phyloP scores from a whole-genome alignment of 2,888 invertebrate genomes.

The Tuta absoluta region DNA sequence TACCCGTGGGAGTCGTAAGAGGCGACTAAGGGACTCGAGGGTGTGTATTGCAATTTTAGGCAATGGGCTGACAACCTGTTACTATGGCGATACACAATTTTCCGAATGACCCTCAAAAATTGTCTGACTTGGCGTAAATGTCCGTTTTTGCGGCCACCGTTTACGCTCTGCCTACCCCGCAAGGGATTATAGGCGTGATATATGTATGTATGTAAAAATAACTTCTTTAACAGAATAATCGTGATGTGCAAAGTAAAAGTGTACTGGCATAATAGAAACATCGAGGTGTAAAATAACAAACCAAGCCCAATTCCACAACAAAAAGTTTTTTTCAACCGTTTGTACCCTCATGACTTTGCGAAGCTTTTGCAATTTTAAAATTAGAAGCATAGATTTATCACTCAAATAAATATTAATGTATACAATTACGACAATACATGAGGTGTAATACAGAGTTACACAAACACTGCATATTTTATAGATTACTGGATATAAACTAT shows the following conservation, averaged over 20 bases:
- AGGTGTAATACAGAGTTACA: background rate
- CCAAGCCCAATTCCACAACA: conserved; percentile 1
- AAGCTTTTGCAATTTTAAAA: conserved; percentile 5
- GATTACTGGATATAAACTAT: background rate
- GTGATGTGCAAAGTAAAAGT: background rate
- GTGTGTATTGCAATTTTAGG: too few relatives aligned
- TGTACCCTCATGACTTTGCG: background rate
- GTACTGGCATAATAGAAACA: background rate
- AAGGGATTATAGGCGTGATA: too few relatives aligned
- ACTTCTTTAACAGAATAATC: background rate
- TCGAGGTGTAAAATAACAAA: background rate
- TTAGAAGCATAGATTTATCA: background rate
- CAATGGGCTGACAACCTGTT: too few relatives aligned
- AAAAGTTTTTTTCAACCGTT: background rate
- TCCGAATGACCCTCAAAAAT: too few relatives aligned
- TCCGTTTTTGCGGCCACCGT: too few relatives aligned
- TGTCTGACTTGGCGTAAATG: too few relatives aligned
- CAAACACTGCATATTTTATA: background rate
- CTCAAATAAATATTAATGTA: background rate
- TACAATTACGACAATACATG: background rate
- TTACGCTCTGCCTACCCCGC: too few relatives aligned
- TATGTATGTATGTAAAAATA: too few relatives aligned
- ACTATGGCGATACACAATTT: too few relatives aligned
- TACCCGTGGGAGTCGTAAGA: too few relatives aligned
- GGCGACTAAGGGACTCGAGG: too few relatives aligned